Conservation (phyloP, 2,113 vertebrate species). For the Tragelaphus scriptus region DNA sequence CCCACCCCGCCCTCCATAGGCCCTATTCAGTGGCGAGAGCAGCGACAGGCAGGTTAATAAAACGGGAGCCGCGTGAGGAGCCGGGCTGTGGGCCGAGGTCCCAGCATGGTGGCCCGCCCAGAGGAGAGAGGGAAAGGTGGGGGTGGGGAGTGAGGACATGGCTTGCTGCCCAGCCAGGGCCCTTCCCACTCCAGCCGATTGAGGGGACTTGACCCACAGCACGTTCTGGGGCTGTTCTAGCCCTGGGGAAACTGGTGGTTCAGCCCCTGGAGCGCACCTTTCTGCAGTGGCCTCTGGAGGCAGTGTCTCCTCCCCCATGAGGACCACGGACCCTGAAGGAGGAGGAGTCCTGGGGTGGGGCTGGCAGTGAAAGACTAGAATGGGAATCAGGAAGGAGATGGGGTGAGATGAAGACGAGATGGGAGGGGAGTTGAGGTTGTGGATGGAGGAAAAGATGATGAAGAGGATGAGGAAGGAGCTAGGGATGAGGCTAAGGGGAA, state of each 20-base stretch:
- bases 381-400: not conserved
- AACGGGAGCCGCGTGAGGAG: slow-evolving; percentile 65
- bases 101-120: slow-evolving; percentile 61
- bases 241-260: not conserved
- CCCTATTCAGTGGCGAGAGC: slow-evolving; percentile 66
- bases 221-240: not conserved
- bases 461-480: not conserved
- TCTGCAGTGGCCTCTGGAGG: slow-evolving; percentile 2
- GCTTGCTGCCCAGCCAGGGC: not conserved
- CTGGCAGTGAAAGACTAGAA: not conserved
- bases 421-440: not conserved
- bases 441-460: not conserved
- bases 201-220: not conserved
- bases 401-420: not conserved
- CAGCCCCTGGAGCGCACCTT: not conserved
- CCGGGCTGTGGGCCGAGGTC: slow-evolving; percentile 61
- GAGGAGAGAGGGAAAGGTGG: not conserved
- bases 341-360: not conserved
- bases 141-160: not conserved
- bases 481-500: not conserved
- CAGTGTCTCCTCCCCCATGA: not conserved
- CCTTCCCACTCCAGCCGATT: not conserved
- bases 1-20: not conserved
- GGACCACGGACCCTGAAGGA: not conserved
- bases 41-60: slow-evolving; percentile 74